Conservation (phyloP, 2,797 vertebrate genomes). For the Poecilia velifera region DNA sequence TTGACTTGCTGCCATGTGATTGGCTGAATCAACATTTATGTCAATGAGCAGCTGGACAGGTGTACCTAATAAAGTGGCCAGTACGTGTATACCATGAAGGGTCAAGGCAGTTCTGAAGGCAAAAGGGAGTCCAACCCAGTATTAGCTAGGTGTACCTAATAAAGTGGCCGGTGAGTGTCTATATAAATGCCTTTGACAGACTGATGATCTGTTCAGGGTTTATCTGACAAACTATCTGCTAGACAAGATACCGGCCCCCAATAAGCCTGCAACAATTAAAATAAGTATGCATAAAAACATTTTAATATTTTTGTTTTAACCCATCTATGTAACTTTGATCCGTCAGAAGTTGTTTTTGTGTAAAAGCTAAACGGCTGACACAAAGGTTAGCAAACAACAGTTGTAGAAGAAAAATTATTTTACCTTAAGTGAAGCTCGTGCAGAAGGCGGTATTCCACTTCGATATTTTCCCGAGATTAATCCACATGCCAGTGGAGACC, state of each 20-base stretch:
- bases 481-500: conserved; percentile 96
- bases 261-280: not conserved
- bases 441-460: conserved; percentile 93
- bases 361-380: not conserved
- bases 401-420: conserved; percentile 1
- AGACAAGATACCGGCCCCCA: not conserved
- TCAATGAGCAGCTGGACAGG: too few relatives aligned
- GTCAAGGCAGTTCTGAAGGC: too few relatives aligned
- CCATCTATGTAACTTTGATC: not conserved
- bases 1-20: too few relatives aligned
- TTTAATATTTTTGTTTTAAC: not conserved
- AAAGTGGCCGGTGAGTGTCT: too few relatives aligned
- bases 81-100: too few relatives aligned
- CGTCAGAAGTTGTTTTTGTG: not conserved
- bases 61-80: too few relatives aligned
- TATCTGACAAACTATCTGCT: not conserved
- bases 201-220: not conserved
- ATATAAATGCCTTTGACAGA: not conserved
- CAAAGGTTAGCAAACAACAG: not conserved
- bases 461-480: conserved; percentile 98
- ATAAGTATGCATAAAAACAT: not conserved
- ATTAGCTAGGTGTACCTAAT: too few relatives aligned
- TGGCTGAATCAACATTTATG: too few relatives aligned
- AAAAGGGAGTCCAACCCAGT: too few relatives aligned
- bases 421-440: conserved; percentile 96